phyloP scores from a whole-genome alignment of 2,113 vertebrate genomes.

The Poecilia latipinna region DNA sequence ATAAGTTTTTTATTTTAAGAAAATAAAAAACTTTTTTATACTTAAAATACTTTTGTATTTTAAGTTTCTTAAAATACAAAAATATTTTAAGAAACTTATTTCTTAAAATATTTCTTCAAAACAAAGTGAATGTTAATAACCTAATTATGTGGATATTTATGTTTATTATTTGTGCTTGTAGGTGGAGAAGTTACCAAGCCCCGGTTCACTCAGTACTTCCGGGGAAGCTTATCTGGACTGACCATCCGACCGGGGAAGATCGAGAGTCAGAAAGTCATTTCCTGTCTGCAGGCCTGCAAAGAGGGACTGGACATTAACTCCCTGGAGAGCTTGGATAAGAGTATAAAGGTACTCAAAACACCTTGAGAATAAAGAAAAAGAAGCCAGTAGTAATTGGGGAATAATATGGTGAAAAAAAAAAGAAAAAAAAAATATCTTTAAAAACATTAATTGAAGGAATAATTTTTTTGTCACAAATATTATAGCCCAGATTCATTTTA shows the following conservation, averaged over 20 bases:
- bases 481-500: neutral
- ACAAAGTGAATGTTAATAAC: neutral
- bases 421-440: too few species aligned
- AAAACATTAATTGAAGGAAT: neutral
- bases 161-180: conserved; percentile 59
- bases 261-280: conserved; percentile 96
- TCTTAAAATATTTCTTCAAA: neutral
- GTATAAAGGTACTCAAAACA: conserved; percentile 86
- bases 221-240: conserved; percentile 93
- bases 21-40: too few species aligned
- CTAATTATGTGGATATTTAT: neutral
- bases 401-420: neutral
- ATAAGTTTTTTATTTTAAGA: too few species aligned
- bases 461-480: neutral
- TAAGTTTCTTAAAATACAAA: too few species aligned
- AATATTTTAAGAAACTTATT: too few species aligned
- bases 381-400: neutral
- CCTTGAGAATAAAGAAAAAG: neutral
- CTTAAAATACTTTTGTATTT: too few species aligned
- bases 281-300: conserved; percentile 97
- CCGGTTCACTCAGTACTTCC: conserved; percentile 94
- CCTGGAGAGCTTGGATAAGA: conserved; percentile 91
- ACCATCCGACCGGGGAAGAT: conserved; percentile 95
- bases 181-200: conserved; percentile 95
- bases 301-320: conserved; percentile 97